A percentile compares a stretch with the other conserved stretches of the same genome.
These are phyloP conservation scores for Coendou prehensilis DNA, from an alignment of 2,797 vertebrate genomes.

Conservation along the genomic window DNA sequence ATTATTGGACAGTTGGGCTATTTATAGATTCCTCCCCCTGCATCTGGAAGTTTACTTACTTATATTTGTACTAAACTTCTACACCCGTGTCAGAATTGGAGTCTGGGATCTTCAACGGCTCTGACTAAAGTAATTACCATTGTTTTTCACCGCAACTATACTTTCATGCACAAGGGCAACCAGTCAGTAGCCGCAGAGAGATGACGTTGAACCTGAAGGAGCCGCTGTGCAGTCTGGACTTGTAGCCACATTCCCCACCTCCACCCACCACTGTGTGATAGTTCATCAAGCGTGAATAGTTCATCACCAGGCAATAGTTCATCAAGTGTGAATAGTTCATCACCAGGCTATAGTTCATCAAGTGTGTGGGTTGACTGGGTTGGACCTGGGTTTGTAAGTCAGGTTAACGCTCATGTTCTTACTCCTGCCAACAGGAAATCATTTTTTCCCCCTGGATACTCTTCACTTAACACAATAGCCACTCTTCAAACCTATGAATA, in stretches of 20 bases:
- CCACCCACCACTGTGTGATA: not conserved
- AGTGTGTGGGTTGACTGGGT: not conserved
- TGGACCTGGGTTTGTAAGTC: not conserved
- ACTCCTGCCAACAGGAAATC: not conserved
- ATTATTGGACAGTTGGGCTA: not conserved
- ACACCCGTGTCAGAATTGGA: not conserved
- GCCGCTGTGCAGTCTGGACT: not conserved
- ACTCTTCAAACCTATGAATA: constrained; percentile 27
- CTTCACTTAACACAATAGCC: not conserved
- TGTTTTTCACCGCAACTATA: not conserved
- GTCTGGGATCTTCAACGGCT: not conserved
- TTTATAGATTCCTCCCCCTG: not conserved
- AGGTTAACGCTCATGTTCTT: not conserved
- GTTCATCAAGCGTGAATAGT: not conserved
- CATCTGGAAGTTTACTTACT: not conserved
- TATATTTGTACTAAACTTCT: not conserved
- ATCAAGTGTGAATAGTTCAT: not conserved
- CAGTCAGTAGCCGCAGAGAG: not conserved
- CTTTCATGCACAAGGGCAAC: not conserved
- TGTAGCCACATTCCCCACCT: not conserved
- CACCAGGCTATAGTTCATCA: not conserved
- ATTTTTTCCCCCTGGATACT: not conserved
- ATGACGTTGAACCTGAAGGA: not conserved
- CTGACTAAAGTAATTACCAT: not conserved
- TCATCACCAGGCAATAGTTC: not conserved